phyloP scores from a whole-genome alignment of 2,888 invertebrate species.

The Corythucha ciliata region DNA sequence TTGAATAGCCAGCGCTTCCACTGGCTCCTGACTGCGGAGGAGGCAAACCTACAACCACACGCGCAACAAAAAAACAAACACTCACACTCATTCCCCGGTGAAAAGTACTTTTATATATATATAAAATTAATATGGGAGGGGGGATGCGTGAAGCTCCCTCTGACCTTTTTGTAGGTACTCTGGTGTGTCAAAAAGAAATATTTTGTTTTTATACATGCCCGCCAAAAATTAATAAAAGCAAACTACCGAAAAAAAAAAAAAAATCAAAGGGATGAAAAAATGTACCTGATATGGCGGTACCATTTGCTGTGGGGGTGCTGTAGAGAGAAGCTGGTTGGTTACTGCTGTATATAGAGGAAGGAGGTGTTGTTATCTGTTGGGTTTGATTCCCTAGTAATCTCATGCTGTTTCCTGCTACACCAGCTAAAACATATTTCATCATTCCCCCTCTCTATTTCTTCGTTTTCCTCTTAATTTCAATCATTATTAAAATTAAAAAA shows the following conservation, averaged over 20 bases:
- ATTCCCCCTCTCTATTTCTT: conserved; percentile 14
- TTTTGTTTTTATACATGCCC: too few species aligned
- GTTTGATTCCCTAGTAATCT: conserved; percentile 38
- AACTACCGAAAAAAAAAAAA: neutral
- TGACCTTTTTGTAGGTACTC: too few species aligned
- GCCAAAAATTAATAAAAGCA: too few species aligned
- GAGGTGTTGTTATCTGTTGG: conserved; percentile 51
- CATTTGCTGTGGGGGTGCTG: conserved; percentile 52
- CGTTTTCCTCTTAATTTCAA: conserved; percentile 12
- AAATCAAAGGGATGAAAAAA: too few species aligned
- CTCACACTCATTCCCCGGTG: too few species aligned
- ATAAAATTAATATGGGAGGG: neutral
- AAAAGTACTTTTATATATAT: neutral
- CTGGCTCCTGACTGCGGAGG: conserved; percentile 44
- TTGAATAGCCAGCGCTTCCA: conserved; percentile 34
- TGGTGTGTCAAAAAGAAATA: too few species aligned
- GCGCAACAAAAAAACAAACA: neutral
- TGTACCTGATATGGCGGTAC: conserved; percentile 40
- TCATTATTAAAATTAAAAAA: too few species aligned
- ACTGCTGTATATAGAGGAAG: conserved; percentile 53
- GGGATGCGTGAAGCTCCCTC: too few species aligned
- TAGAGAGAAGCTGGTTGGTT: conserved; percentile 52
- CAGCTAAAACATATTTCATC: conserved; percentile 29
- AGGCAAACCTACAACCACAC: conserved; percentile 31
- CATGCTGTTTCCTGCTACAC: conserved; percentile 38